phyloP scores from a whole-genome alignment of 2,888 invertebrate genomes.

The Drosophila monieri region DNA sequence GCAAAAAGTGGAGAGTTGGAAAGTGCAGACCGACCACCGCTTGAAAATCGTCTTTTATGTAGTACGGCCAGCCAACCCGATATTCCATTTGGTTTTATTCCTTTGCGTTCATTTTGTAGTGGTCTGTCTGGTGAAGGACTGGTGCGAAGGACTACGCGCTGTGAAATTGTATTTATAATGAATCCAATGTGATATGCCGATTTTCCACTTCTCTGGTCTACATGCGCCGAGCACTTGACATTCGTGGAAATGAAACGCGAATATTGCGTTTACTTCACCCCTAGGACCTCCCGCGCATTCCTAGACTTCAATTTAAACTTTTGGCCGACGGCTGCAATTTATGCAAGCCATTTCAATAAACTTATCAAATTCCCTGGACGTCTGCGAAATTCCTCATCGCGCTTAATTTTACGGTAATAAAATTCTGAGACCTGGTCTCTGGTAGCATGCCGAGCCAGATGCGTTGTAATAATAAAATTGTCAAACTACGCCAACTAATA shows the following conservation, averaged over 20 bases:
- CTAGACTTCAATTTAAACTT: slow-evolving; percentile 35
- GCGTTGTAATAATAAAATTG: slow-evolving; percentile 44
- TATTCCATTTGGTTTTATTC: slow-evolving; percentile 9
- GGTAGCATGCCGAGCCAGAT: slow-evolving; percentile 11
- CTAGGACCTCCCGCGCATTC: background rate
- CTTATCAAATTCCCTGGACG: slow-evolving; percentile 43
- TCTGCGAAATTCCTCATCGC: slow-evolving; percentile 34
- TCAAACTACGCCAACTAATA: slow-evolving; percentile 47
- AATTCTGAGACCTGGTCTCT: slow-evolving; percentile 8
- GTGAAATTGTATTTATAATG: slow-evolving; percentile 71
- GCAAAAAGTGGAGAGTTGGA: slow-evolving; percentile 29
- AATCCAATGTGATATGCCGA: slow-evolving; percentile 60
- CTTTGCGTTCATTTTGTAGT: slow-evolving; percentile 12
- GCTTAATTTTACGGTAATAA: slow-evolving; percentile 52
- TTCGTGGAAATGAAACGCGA: slow-evolving; percentile 14
- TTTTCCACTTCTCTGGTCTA: slow-evolving; percentile 49
- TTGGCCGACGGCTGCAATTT: slow-evolving; percentile 26
- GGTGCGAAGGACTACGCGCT: slow-evolving; percentile 47
- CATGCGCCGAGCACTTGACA: slow-evolving; percentile 18
- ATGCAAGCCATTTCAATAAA: slow-evolving; percentile 56
- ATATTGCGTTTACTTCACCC: slow-evolving; percentile 1
- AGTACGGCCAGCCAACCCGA: slow-evolving; percentile 5
- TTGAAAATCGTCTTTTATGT: slow-evolving; percentile 29
- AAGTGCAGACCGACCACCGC: slow-evolving; percentile 35
- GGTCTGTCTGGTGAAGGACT: background rate